Evolutionary conservation across 2,797 vertebrate species (phyloP).

Genomic region (Psittacula derbiana): DNA sequence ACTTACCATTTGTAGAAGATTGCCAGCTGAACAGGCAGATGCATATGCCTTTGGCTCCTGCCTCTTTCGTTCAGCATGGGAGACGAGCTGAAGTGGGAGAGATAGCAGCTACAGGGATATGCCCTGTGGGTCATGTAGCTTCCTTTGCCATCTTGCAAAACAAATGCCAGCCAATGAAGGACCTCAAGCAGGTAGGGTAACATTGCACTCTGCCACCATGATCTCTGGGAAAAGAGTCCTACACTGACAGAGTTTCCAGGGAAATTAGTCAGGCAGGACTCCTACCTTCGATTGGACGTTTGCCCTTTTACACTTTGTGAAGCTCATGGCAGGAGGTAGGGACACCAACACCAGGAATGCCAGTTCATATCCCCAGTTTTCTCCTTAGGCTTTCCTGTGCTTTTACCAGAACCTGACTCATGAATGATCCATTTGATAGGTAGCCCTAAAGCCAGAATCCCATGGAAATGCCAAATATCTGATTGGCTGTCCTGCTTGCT

Average conservation of each 20-base stretch:
- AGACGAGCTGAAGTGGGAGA: neutral
- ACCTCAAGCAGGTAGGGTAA: neutral
- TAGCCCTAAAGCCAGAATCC: slow-evolving; percentile 34
- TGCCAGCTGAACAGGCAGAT: neutral
- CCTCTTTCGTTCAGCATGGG: neutral
- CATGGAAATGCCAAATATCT: slow-evolving; percentile 39
- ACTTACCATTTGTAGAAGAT: neutral
- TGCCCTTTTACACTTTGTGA: neutral
- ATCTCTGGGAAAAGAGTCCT: neutral
- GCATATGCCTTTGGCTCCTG: neutral
- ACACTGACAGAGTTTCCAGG: neutral
- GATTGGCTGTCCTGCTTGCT: neutral
- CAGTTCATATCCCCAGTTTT: neutral
- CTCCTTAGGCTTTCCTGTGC: neutral
- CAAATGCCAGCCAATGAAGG: neutral
- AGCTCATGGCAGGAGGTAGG: neutral
- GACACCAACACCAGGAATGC: neutral
- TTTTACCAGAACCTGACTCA: slow-evolving; percentile 59
- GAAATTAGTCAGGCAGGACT: neutral
- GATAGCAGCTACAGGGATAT: neutral
- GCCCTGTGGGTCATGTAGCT: neutral
- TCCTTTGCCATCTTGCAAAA: neutral
- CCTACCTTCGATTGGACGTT: neutral
- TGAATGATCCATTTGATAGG: slow-evolving; percentile 45
- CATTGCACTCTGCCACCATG: neutral